These are phyloP conservation scores for Agriopis leucophaearia DNA, from an alignment of 2,888 invertebrate genomes.

Conservation along the genomic window DNA sequence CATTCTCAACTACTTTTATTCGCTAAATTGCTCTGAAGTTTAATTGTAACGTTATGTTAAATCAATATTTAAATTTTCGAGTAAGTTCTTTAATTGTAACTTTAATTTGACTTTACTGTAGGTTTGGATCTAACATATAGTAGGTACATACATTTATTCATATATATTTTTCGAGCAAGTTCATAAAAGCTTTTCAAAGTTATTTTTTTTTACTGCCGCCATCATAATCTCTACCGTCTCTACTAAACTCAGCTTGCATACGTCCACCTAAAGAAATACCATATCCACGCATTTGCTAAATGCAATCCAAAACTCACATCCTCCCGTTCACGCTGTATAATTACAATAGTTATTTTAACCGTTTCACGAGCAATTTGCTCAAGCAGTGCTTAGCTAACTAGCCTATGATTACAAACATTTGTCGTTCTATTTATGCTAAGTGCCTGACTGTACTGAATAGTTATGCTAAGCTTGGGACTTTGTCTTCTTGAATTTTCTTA, in stretches of 20 bases:
- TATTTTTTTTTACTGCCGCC: not conserved
- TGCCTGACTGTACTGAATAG: constrained; percentile 35
- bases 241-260: not conserved
- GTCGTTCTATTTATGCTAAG: constrained; percentile 46
- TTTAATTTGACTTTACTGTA: no score
- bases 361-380: constrained; percentile 41
- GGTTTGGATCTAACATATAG: no score
- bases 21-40: no score
- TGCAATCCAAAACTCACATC: constrained; percentile 34
- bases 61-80: no score
- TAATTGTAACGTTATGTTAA: no score
- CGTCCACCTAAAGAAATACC: no score
- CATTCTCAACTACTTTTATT: no score
- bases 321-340: constrained; percentile 25
- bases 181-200: not conserved
- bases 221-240: not conserved
- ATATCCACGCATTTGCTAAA: constrained; percentile 16
- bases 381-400: constrained; percentile 43
- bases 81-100: no score
- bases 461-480: not conserved
- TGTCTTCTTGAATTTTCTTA: not conserved
- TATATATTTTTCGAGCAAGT: not conserved
- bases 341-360: constrained; percentile 40
- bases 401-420: constrained; percentile 45
- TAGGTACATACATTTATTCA: no score